Base-by-base conservation (phyloP, 2,113 vertebrate genomes). In the Aptenodytes forsteri region DNA sequence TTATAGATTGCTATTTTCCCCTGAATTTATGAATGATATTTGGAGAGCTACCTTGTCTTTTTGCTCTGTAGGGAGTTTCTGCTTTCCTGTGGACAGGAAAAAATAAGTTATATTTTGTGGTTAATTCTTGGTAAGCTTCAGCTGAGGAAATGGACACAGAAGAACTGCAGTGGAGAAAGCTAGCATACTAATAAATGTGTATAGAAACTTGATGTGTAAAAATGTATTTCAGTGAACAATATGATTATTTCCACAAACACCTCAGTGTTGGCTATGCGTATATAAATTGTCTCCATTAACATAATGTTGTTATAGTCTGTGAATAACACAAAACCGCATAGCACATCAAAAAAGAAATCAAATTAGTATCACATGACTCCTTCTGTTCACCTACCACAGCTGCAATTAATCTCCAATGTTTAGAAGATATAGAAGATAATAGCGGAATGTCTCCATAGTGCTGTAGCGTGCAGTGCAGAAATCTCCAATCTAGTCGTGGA, bases 141-240 rank as follows among this genome's bases (percentile, higher is more conserved):
- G 13, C 14, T 58, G 50, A 83, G 19, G 36, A 81, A 77, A 44
- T 38, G 6, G 8, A 32, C 7, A 7, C 0, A 0, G 13, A 85
- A 36, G 26, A 49, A 56, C 16, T 65, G 13, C 38, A 56, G 17
- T 22, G 30, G 46, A 64, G 32, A 82, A 58, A 82, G 29, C 5
- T 62, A 49, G 7, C 5, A 7, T 70, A 52, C 15, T 73, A 26
- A 34, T 76, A 64, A 50, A 6, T 9, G 7, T 75, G 8, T 62
- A 27, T 8, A 66, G 67, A 54, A 89, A 61, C 25, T 12, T 62
- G 13, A 30, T 84, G 7, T 38, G 22, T 38, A 77, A 72, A 92
- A 89, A 56, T 17, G 14, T 30, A 8, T 78, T 84, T 75, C 3
- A 5, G 16, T n/a, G 23, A 89, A 55, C 11, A 36, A 25, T 38